Evolutionary conservation across 2,113 vertebrate genomes (phyloP).

Genomic region (Dasypus novemcinctus): DNA sequence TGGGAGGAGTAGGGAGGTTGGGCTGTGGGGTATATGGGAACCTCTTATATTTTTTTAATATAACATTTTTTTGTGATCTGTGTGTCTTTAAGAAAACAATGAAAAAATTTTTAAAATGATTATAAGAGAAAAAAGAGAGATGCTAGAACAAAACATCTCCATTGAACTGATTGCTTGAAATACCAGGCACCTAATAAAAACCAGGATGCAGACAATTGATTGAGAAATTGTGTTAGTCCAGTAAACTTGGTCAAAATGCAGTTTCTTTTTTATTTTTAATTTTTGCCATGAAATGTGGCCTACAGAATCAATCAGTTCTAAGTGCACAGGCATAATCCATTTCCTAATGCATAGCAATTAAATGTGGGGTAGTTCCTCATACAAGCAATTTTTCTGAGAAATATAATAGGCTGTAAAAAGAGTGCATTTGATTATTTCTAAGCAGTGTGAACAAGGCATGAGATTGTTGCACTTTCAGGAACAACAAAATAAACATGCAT

Average conservation of each 20-base stretch:
- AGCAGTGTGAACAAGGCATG: slow-evolving; percentile 45
- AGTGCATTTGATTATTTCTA: not conserved
- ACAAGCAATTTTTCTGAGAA: slow-evolving; percentile 37
- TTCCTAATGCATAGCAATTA: slow-evolving; percentile 19
- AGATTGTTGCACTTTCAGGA: slow-evolving; percentile 32
- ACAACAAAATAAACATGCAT: slow-evolving; percentile 41
- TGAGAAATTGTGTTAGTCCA: not conserved
- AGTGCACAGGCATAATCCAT: not conserved
- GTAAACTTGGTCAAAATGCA: slow-evolving; percentile 16
- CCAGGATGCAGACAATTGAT: not conserved
- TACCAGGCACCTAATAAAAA: not conserved
- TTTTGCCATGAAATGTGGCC: not conserved
- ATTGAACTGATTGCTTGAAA: not conserved
- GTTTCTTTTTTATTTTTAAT: slow-evolving; percentile 15
- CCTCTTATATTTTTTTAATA: no score
- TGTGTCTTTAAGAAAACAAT: no score
- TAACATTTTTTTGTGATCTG: no score
- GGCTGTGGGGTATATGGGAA: no score
- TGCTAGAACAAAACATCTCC: not conserved
- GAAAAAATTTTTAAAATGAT: no score
- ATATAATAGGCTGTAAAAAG: slow-evolving; percentile 43
- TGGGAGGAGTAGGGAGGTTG: no score
- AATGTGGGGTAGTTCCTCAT: slow-evolving; percentile 24
- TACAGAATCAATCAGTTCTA: not conserved
- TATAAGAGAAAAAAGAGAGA: no score